Percentiles rank a stretch among this genome's conserved stretches.
Evolutionary conservation across 64 coral and sea anemone species (phyloP).

Genomic region (Catalaphyllia jardinei): DNA sequence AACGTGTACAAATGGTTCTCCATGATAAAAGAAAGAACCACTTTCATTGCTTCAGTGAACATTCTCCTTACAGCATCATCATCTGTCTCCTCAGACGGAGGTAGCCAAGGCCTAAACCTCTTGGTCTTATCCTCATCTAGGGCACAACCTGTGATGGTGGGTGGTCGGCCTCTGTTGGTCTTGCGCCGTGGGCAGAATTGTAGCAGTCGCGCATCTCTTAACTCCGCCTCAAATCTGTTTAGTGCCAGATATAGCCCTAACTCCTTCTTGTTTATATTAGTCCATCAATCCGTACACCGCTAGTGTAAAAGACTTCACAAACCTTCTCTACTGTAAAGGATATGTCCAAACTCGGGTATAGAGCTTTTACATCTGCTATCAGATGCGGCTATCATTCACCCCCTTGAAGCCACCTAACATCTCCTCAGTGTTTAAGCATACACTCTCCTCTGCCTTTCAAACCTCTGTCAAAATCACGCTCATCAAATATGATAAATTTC

Average conservation of each 20-base stretch:
- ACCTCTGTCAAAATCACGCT: slow-evolving; percentile 15
- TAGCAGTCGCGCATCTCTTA: neutral
- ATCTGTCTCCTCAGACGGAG: neutral
- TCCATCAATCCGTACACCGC: neutral
- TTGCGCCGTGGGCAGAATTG: slow-evolving; percentile 8
- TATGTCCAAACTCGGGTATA: slow-evolving; percentile 62
- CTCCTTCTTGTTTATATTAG: slow-evolving; percentile 26
- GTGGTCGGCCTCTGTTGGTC: slow-evolving; percentile 21
- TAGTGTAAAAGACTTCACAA: slow-evolving; percentile 14
- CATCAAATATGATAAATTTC: slow-evolving; percentile 18
- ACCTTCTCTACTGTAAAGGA: slow-evolving; percentile 26
- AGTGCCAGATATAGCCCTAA: slow-evolving; percentile 43
- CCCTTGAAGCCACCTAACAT: neutral
- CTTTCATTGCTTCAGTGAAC: slow-evolving; percentile 48
- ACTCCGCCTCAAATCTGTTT: neutral
- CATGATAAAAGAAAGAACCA: slow-evolving; percentile 29
- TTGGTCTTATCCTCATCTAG: slow-evolving; percentile 6
- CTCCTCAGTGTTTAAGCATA: slow-evolving; percentile 47
- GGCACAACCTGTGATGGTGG: slow-evolving; percentile 39
- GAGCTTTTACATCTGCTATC: slow-evolving; percentile 49
- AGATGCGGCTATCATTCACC: no score
- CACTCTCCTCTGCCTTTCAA: slow-evolving; percentile 13
- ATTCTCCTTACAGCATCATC: slow-evolving; percentile 7
- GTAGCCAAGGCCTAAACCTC: slow-evolving; percentile 13
- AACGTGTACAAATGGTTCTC: slow-evolving; percentile 13